phyloP scores from a whole-genome alignment of 2,113 vertebrate species.

The Alaudala cheleensis region DNA sequence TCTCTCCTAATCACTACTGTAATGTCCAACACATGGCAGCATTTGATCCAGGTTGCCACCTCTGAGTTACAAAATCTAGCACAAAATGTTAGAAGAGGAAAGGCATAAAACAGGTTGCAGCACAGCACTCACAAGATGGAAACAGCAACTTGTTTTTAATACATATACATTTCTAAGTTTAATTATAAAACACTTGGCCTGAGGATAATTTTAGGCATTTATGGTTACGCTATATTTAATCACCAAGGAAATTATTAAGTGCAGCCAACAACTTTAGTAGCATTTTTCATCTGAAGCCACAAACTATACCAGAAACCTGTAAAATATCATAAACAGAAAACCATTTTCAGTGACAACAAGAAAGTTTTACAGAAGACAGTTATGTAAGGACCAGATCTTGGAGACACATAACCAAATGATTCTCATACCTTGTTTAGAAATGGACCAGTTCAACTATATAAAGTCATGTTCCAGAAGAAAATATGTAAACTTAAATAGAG shows the following conservation, averaged over 20 bases:
- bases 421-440: background rate
- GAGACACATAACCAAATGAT: background rate
- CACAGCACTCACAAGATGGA: background rate
- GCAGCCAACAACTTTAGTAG: background rate
- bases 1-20: background rate
- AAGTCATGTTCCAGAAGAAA: background rate
- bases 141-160: background rate
- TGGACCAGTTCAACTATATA: background rate
- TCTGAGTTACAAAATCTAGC: background rate
- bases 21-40: background rate
- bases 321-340: background rate
- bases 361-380: background rate
- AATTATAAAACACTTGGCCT: conserved; percentile 15
- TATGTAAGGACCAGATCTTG: background rate
- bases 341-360: background rate
- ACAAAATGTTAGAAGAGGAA: background rate
- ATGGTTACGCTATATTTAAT: conserved; percentile 3
- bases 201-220: background rate
- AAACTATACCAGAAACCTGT: background rate
- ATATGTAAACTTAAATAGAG: background rate
- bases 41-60: background rate
- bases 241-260: background rate
- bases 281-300: background rate
- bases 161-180: background rate
- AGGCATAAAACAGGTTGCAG: background rate